A percentile compares a stretch with the other conserved stretches of the same genome.
Conservation (phyloP, 2,113 vertebrate species). For the Myrmecobius fasciatus region DNA sequence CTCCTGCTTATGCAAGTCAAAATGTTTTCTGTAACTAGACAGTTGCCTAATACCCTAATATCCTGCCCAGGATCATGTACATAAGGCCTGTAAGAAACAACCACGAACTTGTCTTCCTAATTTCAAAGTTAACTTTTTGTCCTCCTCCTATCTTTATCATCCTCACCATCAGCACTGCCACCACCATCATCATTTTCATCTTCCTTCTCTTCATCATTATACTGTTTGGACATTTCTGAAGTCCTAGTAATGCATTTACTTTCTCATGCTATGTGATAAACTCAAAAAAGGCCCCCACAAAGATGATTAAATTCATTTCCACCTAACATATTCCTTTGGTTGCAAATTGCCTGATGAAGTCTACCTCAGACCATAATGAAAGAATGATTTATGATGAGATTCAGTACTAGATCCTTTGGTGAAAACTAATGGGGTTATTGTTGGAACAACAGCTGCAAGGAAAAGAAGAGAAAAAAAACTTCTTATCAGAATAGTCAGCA, state of each 20-base stretch:
- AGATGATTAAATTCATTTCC: neutral
- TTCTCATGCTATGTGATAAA: neutral
- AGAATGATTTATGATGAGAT: slow-evolving; percentile 12
- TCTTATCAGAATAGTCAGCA: slow-evolving; percentile 64
- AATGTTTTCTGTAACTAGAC: neutral
- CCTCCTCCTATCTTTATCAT: neutral
- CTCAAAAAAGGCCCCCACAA: neutral
- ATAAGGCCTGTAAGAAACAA: neutral
- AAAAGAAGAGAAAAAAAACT: slow-evolving; percentile 40
- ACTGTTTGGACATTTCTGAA: neutral
- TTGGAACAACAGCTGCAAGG: slow-evolving; percentile 63
- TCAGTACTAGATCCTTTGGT: slow-evolving; percentile 69
- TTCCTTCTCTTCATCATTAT: neutral
- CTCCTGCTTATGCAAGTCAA: neutral
- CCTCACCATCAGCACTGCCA: too few relatives aligned
- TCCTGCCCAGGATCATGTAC: neutral
- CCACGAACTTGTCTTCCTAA: neutral
- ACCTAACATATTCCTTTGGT: neutral
- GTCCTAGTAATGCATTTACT: neutral
- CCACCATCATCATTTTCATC: neutral
- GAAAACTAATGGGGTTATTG: slow-evolving; percentile 54
- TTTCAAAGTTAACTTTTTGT: neutral
- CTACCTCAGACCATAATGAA: neutral
- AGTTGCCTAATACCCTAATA: neutral
- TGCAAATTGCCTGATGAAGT: neutral